A percentile compares a stretch with the other conserved stretches of the same genome.
These are phyloP conservation scores for Gasterosteus aculeatus DNA, from an alignment of 2,113 vertebrate genomes.

Conservation along the genomic window DNA sequence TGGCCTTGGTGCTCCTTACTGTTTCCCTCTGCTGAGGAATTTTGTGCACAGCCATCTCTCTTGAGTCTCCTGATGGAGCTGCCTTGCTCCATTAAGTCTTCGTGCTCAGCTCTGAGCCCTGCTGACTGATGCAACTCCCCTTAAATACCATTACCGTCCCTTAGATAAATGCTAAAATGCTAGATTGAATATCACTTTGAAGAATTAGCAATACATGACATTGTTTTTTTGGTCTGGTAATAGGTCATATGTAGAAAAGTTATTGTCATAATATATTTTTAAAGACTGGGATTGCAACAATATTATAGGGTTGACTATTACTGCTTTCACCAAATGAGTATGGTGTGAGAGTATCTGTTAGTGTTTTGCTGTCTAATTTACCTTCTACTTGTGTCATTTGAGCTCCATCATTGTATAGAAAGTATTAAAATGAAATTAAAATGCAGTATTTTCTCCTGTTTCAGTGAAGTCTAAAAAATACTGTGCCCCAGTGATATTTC, in stretches of 20 bases:
- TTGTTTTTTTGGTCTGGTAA: neutral
- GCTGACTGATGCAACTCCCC: slow-evolving; percentile 18
- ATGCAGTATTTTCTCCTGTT: neutral
- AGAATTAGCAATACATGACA: neutral
- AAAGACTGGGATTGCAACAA: neutral
- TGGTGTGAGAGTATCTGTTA: neutral
- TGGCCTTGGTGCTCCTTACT: neutral
- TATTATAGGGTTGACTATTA: neutral
- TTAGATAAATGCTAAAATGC: neutral
- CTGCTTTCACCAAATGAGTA: neutral
- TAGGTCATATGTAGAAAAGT: neutral
- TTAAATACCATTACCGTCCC: neutral
- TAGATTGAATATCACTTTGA: neutral
- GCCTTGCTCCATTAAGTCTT: slow-evolving; percentile 30
- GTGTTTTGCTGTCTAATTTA: neutral
- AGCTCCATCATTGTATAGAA: neutral
- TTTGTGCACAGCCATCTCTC: slow-evolving; percentile 42
- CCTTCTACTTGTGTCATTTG: neutral
- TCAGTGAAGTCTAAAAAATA: neutral
- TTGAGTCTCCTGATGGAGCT: slow-evolving; percentile 19
- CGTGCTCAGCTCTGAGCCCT: slow-evolving; percentile 20
- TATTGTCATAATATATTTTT: neutral
- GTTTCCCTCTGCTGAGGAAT: slow-evolving; percentile 35
- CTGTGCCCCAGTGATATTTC: neutral
- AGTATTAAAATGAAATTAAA: neutral